phyloP scores from a whole-genome alignment of 2,797 vertebrate species.

The Falco concolor region DNA sequence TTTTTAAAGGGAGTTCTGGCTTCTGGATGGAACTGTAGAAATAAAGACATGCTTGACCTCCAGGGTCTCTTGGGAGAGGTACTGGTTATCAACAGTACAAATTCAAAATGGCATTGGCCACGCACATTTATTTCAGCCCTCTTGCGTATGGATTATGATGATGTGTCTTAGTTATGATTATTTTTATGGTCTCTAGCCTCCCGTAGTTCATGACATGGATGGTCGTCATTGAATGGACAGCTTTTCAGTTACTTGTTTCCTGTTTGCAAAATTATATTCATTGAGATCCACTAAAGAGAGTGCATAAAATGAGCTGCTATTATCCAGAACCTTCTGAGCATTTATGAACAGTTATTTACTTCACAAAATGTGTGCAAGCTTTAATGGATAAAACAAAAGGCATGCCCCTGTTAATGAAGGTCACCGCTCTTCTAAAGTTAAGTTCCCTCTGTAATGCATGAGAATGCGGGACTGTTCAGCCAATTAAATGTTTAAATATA shows the following conservation, averaged over 20 bases:
- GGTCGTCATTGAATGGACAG: not conserved
- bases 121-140: not conserved
- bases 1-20: not conserved
- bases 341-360: not conserved
- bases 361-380: not conserved
- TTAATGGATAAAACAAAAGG: not conserved
- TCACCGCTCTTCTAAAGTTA: not conserved
- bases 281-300: not conserved
- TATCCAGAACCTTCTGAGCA: not conserved
- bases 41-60: not conserved
- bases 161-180: not conserved
- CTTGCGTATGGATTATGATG: not conserved
- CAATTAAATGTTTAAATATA: not conserved
- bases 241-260: not conserved
- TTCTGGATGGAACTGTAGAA: not conserved
- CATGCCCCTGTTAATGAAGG: not conserved
- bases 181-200: not conserved
- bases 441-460: not conserved
- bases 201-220: not conserved
- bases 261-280: not conserved
- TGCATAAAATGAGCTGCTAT: not conserved
- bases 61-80: not conserved
- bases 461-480: not conserved
- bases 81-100: not conserved
- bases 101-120: not conserved